These are phyloP conservation scores for Hypothenemus hampei DNA, from an alignment of 1,140 invertebrate genomes.

Conservation along the genomic window DNA sequence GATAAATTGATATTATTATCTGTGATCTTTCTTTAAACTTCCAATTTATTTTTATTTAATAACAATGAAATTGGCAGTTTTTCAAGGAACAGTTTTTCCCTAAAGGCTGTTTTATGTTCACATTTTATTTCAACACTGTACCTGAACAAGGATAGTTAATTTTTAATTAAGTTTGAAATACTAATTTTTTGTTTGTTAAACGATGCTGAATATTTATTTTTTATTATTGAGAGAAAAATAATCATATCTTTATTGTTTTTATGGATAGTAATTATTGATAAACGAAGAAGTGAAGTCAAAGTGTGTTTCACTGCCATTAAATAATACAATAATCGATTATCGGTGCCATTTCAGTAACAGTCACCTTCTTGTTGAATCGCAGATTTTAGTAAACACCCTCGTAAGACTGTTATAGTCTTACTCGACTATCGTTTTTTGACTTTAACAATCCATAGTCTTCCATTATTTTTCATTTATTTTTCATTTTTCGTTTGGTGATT, in stretches of 20 bases:
- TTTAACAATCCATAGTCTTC: background rate
- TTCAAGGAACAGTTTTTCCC: too few species aligned
- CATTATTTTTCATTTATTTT: background rate
- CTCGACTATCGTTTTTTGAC: too few species aligned
- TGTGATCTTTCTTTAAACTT: conserved; percentile 4
- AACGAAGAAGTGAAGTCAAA: conserved; percentile 11
- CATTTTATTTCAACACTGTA: conserved; percentile 22
- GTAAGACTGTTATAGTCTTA: too few species aligned
- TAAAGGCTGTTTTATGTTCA: background rate
- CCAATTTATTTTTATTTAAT: background rate
- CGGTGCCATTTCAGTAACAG: conserved; percentile 13
- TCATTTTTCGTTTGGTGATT: conserved; percentile 2
- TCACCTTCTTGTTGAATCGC: conserved; percentile 1
- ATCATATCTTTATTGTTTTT: conserved; percentile 29
- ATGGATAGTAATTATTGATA: conserved; percentile 28
- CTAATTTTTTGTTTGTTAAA: conserved; percentile 24
- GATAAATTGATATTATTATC: conserved; percentile 12
- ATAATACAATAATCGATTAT: conserved; percentile 23
- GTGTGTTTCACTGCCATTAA: conserved; percentile 34
- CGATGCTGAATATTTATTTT: conserved; percentile 31
- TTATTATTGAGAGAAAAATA: conserved; percentile 27
- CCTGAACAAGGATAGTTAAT: conserved; percentile 28
- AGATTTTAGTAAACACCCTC: background rate
- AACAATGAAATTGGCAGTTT: conserved; percentile 11
- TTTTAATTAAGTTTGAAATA: too few species aligned